These are phyloP conservation scores for Falcaria lacertinaria DNA, from an alignment of 2,888 invertebrate genomes.

Conservation along the genomic window DNA sequence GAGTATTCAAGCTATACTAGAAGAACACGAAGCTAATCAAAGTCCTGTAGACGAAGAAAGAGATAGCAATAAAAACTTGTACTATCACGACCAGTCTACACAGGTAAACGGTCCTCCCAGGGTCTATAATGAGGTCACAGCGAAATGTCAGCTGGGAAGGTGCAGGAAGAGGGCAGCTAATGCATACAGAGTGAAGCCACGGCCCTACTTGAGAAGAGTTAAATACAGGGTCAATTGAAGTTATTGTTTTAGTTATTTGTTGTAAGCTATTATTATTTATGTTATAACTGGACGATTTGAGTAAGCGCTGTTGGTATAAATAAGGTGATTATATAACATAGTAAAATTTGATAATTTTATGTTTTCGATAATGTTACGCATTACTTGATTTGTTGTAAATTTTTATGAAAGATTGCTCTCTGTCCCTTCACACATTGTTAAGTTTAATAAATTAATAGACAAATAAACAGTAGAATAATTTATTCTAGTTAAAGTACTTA, in stretches of 20 bases:
- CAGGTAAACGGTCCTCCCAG: conserved; percentile 20
- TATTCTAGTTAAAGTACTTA: conserved; percentile 13
- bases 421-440: background rate
- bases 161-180: conserved; percentile 46
- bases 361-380: no score
- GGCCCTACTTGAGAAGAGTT: conserved; percentile 52
- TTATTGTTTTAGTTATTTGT: background rate
- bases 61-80: background rate
- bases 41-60: background rate
- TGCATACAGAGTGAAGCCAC: conserved; percentile 35
- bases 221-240: conserved; percentile 31
- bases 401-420: background rate
- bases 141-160: conserved; percentile 43
- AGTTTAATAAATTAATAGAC: conserved; percentile 7
- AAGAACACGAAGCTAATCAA: conserved; percentile 59
- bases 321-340: no score
- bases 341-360: no score
- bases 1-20: conserved; percentile 61
- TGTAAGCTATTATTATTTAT: conserved; percentile 1
- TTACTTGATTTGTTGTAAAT: no score
- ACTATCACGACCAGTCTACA: background rate
- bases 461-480: conserved; percentile 10
- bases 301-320: no score
- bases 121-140: conserved; percentile 22
- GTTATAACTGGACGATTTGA: no score